Conservation (phyloP, 2,113 vertebrate species). For the Sorex araneus region DNA sequence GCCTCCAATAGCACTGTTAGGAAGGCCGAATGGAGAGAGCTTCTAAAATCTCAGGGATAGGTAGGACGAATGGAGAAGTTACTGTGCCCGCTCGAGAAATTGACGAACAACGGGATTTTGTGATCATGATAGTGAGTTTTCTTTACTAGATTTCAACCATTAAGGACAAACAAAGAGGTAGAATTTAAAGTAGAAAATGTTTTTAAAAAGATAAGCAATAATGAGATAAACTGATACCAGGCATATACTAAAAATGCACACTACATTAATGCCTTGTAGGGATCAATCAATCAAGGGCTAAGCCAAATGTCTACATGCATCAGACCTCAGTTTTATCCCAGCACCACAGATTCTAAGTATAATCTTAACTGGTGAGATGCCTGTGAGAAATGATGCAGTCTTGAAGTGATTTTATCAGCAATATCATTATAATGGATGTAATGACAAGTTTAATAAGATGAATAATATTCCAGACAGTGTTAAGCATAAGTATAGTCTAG, state of each 20-base stretch:
- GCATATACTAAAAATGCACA: background rate
- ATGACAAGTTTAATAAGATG: background rate
- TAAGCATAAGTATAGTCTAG: background rate
- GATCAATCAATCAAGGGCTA: no score
- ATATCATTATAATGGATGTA: background rate
- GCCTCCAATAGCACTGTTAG: no score
- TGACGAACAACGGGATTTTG: no score
- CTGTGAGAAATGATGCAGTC: background rate
- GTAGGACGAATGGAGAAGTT: no score
- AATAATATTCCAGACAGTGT: background rate
- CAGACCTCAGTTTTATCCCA: no score
- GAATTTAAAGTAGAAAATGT: constrained; percentile 22
- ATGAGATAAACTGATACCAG: background rate
- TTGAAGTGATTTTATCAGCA: background rate
- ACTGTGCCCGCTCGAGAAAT: no score
- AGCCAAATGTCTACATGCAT: no score
- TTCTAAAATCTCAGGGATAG: no score
- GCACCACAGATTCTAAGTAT: background rate
- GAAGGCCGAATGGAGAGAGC: no score
- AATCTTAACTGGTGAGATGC: background rate
- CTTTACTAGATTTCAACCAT: background rate
- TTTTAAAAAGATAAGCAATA: background rate
- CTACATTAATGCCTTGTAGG: no score
- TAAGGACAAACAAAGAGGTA: constrained; percentile 19
- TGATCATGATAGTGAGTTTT: no score